phyloP scores from a whole-genome alignment of 1,140 invertebrate genomes.

The Cydia amplana region DNA sequence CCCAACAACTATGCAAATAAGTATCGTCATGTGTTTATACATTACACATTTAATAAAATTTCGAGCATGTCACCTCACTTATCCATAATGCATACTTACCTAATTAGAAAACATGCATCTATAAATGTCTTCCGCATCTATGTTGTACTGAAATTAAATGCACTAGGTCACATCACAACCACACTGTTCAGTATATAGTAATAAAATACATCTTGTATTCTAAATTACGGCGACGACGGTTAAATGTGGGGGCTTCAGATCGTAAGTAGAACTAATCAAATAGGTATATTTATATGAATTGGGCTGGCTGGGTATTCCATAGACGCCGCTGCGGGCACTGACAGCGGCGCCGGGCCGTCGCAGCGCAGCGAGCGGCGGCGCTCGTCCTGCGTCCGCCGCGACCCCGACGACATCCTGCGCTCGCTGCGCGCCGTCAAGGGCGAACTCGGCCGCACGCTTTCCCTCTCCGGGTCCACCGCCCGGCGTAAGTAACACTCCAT shows the following conservation, averaged over 20 bases:
- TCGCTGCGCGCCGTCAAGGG: slow-evolving; percentile 89
- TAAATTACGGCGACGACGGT: not conserved
- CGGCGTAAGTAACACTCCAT: slow-evolving; percentile 60
- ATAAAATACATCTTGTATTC: not conserved
- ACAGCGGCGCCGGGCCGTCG: slow-evolving; percentile 76
- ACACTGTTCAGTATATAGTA: not conserved
- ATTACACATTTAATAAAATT: too few species aligned
- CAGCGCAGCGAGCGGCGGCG: slow-evolving; percentile 85
- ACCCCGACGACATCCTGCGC: slow-evolving; percentile 90
- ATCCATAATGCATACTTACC: not conserved
- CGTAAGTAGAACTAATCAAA: not conserved
- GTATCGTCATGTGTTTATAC: not conserved
- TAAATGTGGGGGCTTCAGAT: slow-evolving; percentile 1
- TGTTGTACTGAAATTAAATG: not conserved
- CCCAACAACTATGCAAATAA: not conserved
- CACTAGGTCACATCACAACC: not conserved
- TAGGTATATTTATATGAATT: not conserved
- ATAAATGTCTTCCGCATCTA: not conserved
- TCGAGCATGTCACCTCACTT: not conserved
- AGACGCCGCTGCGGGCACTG: slow-evolving; percentile 39
- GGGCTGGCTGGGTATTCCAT: not conserved
- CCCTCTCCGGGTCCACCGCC: slow-evolving; percentile 82
- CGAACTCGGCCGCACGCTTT: slow-evolving; percentile 89
- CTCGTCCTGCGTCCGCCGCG: slow-evolving; percentile 88
- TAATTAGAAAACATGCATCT: not conserved